Conservation (phyloP, 92 coral and sea anemone genomes). For the Phenganax stokvisi region DNA sequence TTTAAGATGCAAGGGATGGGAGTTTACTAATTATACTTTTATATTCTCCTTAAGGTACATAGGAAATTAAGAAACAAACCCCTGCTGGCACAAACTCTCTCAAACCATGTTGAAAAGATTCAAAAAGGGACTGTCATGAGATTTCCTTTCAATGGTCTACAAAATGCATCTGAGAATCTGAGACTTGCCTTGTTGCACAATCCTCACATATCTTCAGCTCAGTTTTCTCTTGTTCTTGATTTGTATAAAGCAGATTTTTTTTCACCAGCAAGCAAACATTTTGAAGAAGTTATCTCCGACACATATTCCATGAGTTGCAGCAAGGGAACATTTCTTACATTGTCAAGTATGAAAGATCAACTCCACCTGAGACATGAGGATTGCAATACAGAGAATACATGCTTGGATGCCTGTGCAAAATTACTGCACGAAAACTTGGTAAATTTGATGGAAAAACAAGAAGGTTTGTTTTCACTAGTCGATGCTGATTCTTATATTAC, state of each 20-base stretch:
- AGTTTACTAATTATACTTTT: background rate
- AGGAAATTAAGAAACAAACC: conserved; percentile 34
- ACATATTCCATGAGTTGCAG: conserved; percentile 15
- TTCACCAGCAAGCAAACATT: background rate
- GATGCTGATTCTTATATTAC: too few relatives aligned
- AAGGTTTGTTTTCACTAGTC: conserved; percentile 7
- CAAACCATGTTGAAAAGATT: background rate
- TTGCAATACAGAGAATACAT: background rate
- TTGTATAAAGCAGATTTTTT: conserved; percentile 22
- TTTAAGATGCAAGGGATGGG: too few relatives aligned
- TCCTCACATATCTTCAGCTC: conserved; percentile 37
- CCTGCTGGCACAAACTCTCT: conserved; percentile 14
- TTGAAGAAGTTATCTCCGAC: conserved; percentile 10
- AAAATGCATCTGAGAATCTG: conserved; percentile 15
- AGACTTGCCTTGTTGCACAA: conserved; percentile 10
- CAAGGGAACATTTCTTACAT: conserved; percentile 22
- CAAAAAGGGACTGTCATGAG: background rate
- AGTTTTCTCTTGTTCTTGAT: conserved; percentile 33
- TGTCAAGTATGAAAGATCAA: conserved; percentile 31
- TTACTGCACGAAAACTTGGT: conserved; percentile 4
- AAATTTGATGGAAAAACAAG: background rate
- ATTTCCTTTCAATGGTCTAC: conserved; percentile 7
- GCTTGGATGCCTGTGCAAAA: conserved; percentile 17
- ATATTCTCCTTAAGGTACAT: conserved; percentile 15
- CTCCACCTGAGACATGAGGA: background rate